Conservation (phyloP, 2,888 invertebrate genomes). For the Melipona beecheii region DNA sequence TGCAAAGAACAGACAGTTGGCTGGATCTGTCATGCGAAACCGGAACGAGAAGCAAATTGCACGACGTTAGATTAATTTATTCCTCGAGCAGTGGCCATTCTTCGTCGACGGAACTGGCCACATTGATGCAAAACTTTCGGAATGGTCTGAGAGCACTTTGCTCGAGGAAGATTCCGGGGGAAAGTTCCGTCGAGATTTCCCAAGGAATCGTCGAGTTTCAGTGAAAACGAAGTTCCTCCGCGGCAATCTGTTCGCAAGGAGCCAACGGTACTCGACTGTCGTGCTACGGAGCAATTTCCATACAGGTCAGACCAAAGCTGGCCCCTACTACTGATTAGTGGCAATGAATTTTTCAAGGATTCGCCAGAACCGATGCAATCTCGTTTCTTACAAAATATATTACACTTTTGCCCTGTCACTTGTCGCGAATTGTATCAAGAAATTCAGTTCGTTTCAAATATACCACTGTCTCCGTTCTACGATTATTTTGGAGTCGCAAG, state of each 20-base stretch:
- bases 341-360: background rate
- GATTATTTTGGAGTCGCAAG: no score
- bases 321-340: background rate
- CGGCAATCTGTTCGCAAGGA: background rate
- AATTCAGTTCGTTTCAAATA: no score
- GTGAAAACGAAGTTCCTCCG: slow-evolving; percentile 31
- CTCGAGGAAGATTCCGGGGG: slow-evolving; percentile 8
- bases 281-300: slow-evolving; percentile 17
- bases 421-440: no score
- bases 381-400: no score
- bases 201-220: slow-evolving; percentile 22
- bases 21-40: background rate
- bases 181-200: slow-evolving; percentile 15
- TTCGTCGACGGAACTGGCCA: slow-evolving; percentile 20
- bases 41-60: background rate
- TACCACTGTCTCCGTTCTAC: no score
- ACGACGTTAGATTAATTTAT: slow-evolving; percentile 37
- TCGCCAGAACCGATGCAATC: no score
- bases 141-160: background rate
- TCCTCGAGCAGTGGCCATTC: slow-evolving; percentile 1
- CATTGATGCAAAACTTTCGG: slow-evolving; percentile 21
- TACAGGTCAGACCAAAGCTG: background rate
- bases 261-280: slow-evolving; percentile 13
- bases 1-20: no score
- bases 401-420: no score